Evolutionary conservation across 1,140 invertebrate species (phyloP).

Genomic region (Babylonia areolata): DNA sequence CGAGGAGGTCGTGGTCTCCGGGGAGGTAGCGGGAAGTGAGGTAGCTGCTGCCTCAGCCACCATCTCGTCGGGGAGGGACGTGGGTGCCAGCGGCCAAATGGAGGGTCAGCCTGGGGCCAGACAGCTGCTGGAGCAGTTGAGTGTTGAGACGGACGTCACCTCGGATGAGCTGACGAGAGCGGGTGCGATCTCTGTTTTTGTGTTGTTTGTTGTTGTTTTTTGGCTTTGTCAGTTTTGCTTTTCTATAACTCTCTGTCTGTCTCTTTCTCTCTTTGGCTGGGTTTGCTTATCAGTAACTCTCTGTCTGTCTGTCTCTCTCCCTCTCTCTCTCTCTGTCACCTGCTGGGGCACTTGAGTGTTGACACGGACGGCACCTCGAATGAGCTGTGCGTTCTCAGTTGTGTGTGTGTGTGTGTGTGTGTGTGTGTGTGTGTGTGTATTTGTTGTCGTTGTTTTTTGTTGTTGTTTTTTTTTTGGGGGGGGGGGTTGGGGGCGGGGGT

Average conservation of each 20-base stretch:
- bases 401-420: too few species aligned
- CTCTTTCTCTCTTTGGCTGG: not conserved
- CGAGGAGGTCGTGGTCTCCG: not conserved
- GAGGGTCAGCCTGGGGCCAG: not conserved
- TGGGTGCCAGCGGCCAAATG: not conserved
- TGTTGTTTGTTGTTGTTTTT: too few species aligned
- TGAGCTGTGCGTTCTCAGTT: constrained; percentile 9
- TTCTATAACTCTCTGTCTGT: not conserved
- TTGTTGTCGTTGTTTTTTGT: too few species aligned
- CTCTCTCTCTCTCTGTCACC: not conserved
- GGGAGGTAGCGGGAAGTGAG: not conserved
- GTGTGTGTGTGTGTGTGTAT: too few species aligned
- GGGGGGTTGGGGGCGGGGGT: too few species aligned
- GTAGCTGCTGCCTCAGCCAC: not conserved
- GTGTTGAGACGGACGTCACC: constrained; percentile 7
- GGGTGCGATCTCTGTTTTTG: constrained; percentile 20
- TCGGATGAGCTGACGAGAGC: constrained; percentile 28
- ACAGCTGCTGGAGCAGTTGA: constrained; percentile 3
- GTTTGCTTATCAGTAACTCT: not conserved
- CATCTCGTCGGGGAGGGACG: not conserved
- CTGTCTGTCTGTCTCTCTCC: not conserved
- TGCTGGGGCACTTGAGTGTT: not conserved
- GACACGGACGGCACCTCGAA: constrained; percentile 18
- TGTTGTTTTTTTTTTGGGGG: too few species aligned
- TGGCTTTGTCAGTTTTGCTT: not conserved